Percentiles rank a stretch among this genome's conserved stretches.
These are phyloP conservation scores for Mesodorylaimus sp. DNA, from an alignment of 2,888 invertebrate species.

Conservation along the genomic window DNA sequence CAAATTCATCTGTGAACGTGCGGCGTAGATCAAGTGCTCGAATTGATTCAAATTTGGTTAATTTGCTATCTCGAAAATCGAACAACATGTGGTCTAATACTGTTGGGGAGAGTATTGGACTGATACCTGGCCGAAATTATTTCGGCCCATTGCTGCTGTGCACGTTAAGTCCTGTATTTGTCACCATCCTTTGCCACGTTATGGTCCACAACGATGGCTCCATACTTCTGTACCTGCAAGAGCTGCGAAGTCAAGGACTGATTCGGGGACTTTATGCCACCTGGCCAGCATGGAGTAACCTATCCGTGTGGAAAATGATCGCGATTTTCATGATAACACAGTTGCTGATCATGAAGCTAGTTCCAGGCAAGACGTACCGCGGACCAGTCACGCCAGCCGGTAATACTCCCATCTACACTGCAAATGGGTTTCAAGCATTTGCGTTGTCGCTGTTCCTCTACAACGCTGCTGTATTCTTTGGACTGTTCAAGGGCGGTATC, in stretches of 20 bases:
- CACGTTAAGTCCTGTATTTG: neutral
- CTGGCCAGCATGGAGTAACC: neutral
- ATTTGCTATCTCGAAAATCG: too few species aligned
- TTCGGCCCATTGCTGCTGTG: conserved; percentile 9
- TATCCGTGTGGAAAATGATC: conserved; percentile 4
- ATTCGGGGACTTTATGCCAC: too few species aligned
- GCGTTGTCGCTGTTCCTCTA: conserved; percentile 3
- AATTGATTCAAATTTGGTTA: too few species aligned
- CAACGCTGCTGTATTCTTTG: neutral
- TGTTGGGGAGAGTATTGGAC: conserved; percentile 1
- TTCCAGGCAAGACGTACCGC: conserved; percentile 4
- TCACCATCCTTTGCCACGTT: neutral
- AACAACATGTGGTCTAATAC: conserved; percentile 9
- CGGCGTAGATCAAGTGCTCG: too few species aligned
- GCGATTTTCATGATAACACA: neutral
- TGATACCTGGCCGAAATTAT: conserved; percentile 5
- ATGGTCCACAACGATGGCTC: neutral
- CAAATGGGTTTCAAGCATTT: conserved; percentile 9
- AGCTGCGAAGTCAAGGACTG: neutral
- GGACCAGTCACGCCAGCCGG: conserved; percentile 9
- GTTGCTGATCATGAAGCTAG: neutral
- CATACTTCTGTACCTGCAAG: neutral
- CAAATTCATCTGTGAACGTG: too few species aligned
- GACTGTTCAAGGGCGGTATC: conserved; percentile 5
- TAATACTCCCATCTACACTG: neutral